Conservation (phyloP, 1,140 invertebrate genomes). For the Drosophila ohnishii region DNA sequence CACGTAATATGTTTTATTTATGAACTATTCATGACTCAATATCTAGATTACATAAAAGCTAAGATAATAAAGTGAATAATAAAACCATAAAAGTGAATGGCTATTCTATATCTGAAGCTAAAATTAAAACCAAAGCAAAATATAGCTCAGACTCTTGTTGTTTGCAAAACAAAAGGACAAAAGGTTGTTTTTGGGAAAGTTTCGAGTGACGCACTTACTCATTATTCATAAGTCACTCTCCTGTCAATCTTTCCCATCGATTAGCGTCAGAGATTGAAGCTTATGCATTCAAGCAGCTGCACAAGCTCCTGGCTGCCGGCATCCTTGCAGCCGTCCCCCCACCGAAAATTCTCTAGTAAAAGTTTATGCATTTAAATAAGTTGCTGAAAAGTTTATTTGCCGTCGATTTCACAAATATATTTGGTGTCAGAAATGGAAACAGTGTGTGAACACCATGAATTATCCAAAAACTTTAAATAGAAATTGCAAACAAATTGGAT, state of each 20-base stretch:
- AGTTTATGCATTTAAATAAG: slow-evolving; percentile 72
- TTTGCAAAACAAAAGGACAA: not conserved
- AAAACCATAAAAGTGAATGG: slow-evolving; percentile 36
- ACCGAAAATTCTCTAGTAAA: slow-evolving; percentile 1
- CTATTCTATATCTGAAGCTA: not conserved
- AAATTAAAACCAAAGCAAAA: not conserved
- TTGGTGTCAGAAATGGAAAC: slow-evolving; percentile 14
- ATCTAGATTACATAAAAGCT: slow-evolving; percentile 6
- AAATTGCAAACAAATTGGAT: slow-evolving; percentile 9
- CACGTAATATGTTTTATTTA: slow-evolving; percentile 21
- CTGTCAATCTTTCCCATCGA: slow-evolving; percentile 38
- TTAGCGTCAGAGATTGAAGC: slow-evolving; percentile 15
- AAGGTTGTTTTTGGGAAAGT: slow-evolving; percentile 14
- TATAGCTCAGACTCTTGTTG: slow-evolving; percentile 9
- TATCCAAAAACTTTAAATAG: slow-evolving; percentile 16
- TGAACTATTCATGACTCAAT: slow-evolving; percentile 27
- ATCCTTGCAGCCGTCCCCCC: not conserved
- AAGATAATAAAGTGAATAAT: slow-evolving; percentile 28
- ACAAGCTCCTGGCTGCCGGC: slow-evolving; percentile 10
- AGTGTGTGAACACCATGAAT: slow-evolving; percentile 24
- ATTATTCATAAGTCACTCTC: slow-evolving; percentile 31
- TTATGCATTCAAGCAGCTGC: slow-evolving; percentile 31
- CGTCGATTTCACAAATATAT: slow-evolving; percentile 49
- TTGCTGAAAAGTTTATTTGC: slow-evolving; percentile 64
- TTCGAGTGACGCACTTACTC: slow-evolving; percentile 18